These are phyloP conservation scores for Crypturellus tataupa DNA, from an alignment of 2,797 vertebrate genomes.

Conservation along the genomic window DNA sequence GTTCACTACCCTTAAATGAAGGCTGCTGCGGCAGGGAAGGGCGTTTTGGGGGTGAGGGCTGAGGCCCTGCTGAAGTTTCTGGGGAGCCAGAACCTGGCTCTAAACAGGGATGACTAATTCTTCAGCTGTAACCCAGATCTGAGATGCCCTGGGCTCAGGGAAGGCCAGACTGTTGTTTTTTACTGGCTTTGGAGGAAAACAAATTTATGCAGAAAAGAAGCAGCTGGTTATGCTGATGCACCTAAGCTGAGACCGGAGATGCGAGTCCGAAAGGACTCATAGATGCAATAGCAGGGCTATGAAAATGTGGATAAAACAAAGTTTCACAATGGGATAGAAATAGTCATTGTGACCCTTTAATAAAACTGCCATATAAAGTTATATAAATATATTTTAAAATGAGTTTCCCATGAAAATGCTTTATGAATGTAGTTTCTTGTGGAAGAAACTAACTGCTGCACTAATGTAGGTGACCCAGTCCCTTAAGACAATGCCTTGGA, in stretches of 20 bases:
- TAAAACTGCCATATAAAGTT: background rate
- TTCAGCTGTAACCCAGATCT: background rate
- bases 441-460: background rate
- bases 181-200: background rate
- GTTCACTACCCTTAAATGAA: background rate
- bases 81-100: background rate
- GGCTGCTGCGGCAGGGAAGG: background rate
- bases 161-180: background rate
- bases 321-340: background rate
- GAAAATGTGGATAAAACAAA: background rate
- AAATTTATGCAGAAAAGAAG: background rate
- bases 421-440: background rate
- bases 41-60: background rate
- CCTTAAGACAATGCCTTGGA: conserved; percentile 3
- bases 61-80: background rate
- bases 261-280: fast-evolving
- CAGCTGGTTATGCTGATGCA: background rate
- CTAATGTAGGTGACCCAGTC: background rate
- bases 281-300: background rate
- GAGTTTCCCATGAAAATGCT: background rate
- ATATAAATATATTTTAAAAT: background rate
- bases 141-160: background rate
- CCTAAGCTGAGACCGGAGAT: background rate
- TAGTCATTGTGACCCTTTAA: background rate
- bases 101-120: background rate